phyloP scores from a whole-genome alignment of 2,797 vertebrate genomes.

The Rhabdophis nuchalis region DNA sequence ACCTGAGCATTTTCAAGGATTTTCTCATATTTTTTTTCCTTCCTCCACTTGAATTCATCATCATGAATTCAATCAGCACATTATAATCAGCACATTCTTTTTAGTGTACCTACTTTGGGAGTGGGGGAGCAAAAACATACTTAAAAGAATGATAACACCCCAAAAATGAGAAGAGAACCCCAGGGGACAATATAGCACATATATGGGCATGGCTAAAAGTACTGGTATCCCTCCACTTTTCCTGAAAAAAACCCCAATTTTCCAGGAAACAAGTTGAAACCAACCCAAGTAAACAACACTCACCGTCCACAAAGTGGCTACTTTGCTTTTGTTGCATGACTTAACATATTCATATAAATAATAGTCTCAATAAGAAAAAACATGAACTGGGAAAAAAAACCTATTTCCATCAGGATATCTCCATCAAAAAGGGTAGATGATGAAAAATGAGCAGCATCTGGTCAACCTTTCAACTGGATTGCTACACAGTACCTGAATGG shows the following conservation, averaged over 20 bases:
- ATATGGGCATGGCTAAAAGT: not conserved
- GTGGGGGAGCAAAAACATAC: not conserved
- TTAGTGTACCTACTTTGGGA: not conserved
- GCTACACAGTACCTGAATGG: not conserved
- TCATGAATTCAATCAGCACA: too few species aligned
- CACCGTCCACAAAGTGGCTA: not conserved
- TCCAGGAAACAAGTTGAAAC: not conserved
- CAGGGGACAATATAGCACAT: not conserved
- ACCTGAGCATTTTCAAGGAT: not conserved
- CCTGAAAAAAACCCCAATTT: not conserved
- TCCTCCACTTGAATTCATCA: not conserved
- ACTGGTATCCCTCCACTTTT: not conserved
- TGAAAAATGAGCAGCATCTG: not conserved
- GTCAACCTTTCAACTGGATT: not conserved
- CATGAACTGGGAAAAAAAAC: not conserved
- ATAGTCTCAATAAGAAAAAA: not conserved
- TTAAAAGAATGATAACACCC: not conserved
- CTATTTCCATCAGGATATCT: not conserved
- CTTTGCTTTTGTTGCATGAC: not conserved
- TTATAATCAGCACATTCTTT: not conserved
- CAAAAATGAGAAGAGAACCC: not conserved
- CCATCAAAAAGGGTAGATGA: not conserved
- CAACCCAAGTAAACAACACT: not conserved
- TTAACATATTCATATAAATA: not conserved
- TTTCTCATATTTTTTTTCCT: not conserved